Base-by-base conservation (phyloP, 37 sponge, comb jelly and placozoan species). In the Beroe forskalii region DNA sequence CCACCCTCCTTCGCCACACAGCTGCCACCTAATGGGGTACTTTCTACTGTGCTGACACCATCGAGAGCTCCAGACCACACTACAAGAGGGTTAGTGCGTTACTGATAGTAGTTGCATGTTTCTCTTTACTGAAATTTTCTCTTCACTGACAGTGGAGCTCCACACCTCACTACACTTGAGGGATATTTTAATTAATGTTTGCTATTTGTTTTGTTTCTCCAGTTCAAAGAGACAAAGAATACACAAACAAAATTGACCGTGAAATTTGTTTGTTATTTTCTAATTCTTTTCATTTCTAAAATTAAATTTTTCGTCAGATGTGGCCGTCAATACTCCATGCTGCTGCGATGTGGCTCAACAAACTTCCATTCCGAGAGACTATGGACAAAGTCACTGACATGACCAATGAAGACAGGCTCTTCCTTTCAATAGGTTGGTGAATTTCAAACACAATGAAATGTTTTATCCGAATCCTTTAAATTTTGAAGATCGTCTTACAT, bases 321-420 rank as follows among this genome's bases (percentile, higher is more conserved):
- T 97, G 98, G 98, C 91, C 96, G 19, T 91, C 93, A 0, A 44
- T 97, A 2, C 93, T 97, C 12, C 95, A 93, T 39, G 98, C 98
- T 35, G 91, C 95, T 67, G 92, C 95, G 12, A 83, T 95, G 25
- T 97, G 98, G 98, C 80, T 93, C 32, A 36, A 92, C 62, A 36
- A 80, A 19, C 20, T 25, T 6, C 93, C 93, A 0, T 92, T 92
- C 39, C 75, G 75, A 36, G 89, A 62, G 62, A 30, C 41, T 0
- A 43, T 44, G 32, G 76, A 89, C 0, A 64, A 40, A 41, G 35
- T 72, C 40, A 27, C 39, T 72, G 75, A 72, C 20, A 72, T 72
- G 75, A 37, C 75, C 0, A 72, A 72, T 33, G 75, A 72, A 72
- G 75, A 72, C 30, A 27, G 75, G 12, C 75, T 72, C 3, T 72